Evolutionary conservation across 1,140 invertebrate species (phyloP), one percentile per base, ranked within the genome.

Genomic region (Eueides isabella): DNA sequence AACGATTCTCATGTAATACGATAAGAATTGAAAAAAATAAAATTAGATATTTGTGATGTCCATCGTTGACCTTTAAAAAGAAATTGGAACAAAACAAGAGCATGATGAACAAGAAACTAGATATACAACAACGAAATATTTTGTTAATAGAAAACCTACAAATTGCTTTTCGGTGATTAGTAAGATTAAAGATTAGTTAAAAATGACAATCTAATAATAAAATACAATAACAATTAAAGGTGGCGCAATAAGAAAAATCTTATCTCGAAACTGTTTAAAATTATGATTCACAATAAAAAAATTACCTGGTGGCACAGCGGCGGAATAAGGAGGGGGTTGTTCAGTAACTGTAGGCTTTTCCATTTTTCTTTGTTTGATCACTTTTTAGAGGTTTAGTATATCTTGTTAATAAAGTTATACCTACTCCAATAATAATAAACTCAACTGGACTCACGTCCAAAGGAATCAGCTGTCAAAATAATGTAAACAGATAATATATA

Each of bases 331-430:
- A 2, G 90, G 90, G 5, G 90, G 90, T 31, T 87, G 82, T 3
- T 92, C 90, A 26, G 85, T 88, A 48, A 89, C 82, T 19, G 80
- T 84, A 26, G 84, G 88, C 69, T 92, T 92, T 23, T 92, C 88
- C 90, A 92, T 92, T 71, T 74, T 84, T 26, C 41, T 55, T 67
- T 68, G 44, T 26, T 64, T 70, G 30, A 75, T 6, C 63, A 75
- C 35, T 75, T 71, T 71, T 14, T 44, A 33, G 55, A 69, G 44
- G 28, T 69, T 14, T 26, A 55, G 31, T 62, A 26, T 55, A 26
- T 2, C 48, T 4, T 23, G 19, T 11, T 26, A 62, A 26, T 30
- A 71, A 26, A 44, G 28, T 35, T 26, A 26, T 64, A 19, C n/a
- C n/a, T n/a, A n/a, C 29, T 30, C 19, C 33, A 69, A 29, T 4